Base-by-base conservation (phyloP, 2,797 vertebrate genomes). In the Tragelaphus eurycerus region DNA sequence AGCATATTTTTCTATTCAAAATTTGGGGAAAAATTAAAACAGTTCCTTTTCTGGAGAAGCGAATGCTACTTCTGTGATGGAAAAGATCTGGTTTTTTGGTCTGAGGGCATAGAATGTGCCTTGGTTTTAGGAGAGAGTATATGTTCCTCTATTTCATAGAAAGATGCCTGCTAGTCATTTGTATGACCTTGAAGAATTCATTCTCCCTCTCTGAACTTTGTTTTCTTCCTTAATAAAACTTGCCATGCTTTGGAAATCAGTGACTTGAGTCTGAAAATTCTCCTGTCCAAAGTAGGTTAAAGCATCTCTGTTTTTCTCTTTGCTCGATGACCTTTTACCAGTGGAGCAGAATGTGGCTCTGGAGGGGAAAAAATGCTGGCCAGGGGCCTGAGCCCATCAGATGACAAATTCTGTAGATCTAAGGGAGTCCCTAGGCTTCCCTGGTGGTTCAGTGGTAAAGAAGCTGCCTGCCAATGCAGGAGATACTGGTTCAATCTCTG, bases 311-410 rank as follows among this genome's bases (percentile, higher is more conserved):
- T 59, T 10, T 62, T 13, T 79, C 57, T 76, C 54, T 89, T 59
- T 90, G 31, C 86, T 83, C 64, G 14, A 31, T 97, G 90, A 89
- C 95, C 92, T 98, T 97, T 98, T 86, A 93, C 83, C 96, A 95
- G 67, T 71, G 85, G 60, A 81, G 34, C 67, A 93, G 92, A 95
- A 71, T 60, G 31, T 90, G 71, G 54, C 55, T 95, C 59, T 34
- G 55, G 92, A 59, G 46, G 71, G 64, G 27, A 6, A 50, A n/a
- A 50, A 54, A 31, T 62, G 50, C 87, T 97, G 74, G 86, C 67
- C 31, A 34, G 86, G 31, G 43, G 43, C 88, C 89, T 25, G 17
- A 90, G 86, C 57, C 62, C 85, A 25, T 95, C 52, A 62, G 34
- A 64, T 97, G 50, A 89, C 90, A 94, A 48, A 89, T 86, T 88